Conservation (phyloP, 1,140 invertebrate species). For the Tetramorium parvispinum region DNA sequence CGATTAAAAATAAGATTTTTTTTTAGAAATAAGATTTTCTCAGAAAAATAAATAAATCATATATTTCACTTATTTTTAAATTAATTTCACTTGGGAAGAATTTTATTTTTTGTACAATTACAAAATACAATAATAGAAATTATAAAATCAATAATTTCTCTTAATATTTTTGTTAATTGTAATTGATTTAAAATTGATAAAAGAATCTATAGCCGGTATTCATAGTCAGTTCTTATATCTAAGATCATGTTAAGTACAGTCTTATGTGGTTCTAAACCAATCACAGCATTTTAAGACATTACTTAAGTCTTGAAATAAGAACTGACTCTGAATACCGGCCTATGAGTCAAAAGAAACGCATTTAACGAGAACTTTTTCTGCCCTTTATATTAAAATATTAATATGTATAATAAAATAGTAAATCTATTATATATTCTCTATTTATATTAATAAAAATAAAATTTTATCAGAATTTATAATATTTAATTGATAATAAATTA, state of each 20-base stretch:
- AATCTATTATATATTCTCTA: background rate
- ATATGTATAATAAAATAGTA: background rate
- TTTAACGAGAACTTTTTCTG: background rate
- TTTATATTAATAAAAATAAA: constrained; percentile 5
- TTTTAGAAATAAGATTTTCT: background rate
- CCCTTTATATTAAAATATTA: background rate
- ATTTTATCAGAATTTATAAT: background rate
- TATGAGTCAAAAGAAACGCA: background rate
- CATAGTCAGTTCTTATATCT: no score
- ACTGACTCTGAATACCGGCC: no score
- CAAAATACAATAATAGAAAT: background rate
- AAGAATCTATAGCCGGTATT: no score
- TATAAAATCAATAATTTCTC: background rate
- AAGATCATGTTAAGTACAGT: no score
- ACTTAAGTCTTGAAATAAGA: no score
- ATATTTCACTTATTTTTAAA: background rate
- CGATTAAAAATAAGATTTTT: background rate
- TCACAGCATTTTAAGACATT: no score
- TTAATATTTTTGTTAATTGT: background rate
- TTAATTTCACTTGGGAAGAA: background rate
- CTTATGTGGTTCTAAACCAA: no score
- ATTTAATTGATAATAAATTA: background rate
- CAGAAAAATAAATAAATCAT: background rate
- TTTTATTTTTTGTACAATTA: background rate
- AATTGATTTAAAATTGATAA: background rate